Evolutionary conservation across 2,797 vertebrate species (phyloP), one percentile per base, ranked within the genome.

Genomic region (Liparis tanakae): DNA sequence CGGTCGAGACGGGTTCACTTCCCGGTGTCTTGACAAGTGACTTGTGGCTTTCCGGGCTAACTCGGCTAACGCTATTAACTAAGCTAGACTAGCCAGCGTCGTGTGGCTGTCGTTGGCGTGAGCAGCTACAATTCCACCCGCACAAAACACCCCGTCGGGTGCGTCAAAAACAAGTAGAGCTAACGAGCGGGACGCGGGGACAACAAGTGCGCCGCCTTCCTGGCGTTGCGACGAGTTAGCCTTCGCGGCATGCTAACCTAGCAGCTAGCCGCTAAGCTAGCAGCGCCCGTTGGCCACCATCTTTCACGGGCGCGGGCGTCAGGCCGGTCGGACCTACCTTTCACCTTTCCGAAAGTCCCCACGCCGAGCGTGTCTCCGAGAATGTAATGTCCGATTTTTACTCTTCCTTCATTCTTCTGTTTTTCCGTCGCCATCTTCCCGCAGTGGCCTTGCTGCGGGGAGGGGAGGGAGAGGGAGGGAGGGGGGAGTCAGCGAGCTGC

Each of bases 361-460:
- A 98, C 97, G 43, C 98, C 98, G 5, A 99, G 95, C 13, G 97
- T 99, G 80, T 99, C 97, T 18, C 97, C 98, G 33, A 99, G 85
- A 76, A 98, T 97, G 75, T 98, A 98, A 81, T 98, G 97, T 74
- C 98, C 98, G 1, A 98, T 98, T 94, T 99, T 98, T 86, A 98
- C 96, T 91, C 97, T 95, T 84, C 98, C 97, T 93, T 97, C 96
- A 92, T 97, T 95, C 82, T 97, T 97, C 84, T 94, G 94, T 95
- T 99, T 98, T 85, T 98, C 97, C 88, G 97, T 94, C 96, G 97
- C 97, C 98, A 99, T 99, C 95, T 97, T 98, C 88, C 95, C 91
- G 93, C 94, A 93, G 90, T 94, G 91, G 85, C 94, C 93, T 95
- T 93, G 95, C 82, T 79, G 88, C 87, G 79, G 82, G 80, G 25